A percentile compares a stretch with the other conserved stretches of the same genome.
Conservation (phyloP, 2,797 vertebrate genomes). For the Neostethus bicornis region DNA sequence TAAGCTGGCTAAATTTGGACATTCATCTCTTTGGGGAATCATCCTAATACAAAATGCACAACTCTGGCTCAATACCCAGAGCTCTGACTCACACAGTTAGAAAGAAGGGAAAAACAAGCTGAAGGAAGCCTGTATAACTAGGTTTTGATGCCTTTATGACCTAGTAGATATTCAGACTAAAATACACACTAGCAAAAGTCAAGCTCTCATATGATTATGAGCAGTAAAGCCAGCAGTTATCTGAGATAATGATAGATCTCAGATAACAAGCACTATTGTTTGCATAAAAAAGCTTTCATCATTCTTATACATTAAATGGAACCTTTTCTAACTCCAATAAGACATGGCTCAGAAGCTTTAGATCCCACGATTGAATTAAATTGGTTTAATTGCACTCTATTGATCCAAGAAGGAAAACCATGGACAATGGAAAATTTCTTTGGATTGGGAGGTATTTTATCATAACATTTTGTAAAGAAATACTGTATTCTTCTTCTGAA, state of each 20-base stretch:
- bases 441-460: background rate
- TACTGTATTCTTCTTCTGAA: background rate
- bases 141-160: background rate
- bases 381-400: no score
- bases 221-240: background rate
- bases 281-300: background rate
- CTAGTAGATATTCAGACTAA: background rate
- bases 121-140: background rate
- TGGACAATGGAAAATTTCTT: background rate
- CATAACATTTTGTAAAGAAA: background rate
- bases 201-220: slow-evolving; percentile 7
- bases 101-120: background rate
- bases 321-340: background rate
- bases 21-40: slow-evolving; percentile 1
- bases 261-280: slow-evolving; percentile 1
- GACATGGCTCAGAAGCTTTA: background rate
- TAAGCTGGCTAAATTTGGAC: slow-evolving; percentile 2
- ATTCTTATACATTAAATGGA: background rate
- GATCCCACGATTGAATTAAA: background rate
- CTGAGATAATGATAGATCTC: background rate
- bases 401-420: background rate
- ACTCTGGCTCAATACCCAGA: background rate
- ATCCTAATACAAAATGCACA: background rate
- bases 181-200: slow-evolving; percentile 2
- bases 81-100: slow-evolving; percentile 1